A percentile compares a stretch with the other conserved stretches of the same genome.
Evolutionary conservation across 2,888 invertebrate genomes (phyloP).

Genomic region (Ectemnius continuus): DNA sequence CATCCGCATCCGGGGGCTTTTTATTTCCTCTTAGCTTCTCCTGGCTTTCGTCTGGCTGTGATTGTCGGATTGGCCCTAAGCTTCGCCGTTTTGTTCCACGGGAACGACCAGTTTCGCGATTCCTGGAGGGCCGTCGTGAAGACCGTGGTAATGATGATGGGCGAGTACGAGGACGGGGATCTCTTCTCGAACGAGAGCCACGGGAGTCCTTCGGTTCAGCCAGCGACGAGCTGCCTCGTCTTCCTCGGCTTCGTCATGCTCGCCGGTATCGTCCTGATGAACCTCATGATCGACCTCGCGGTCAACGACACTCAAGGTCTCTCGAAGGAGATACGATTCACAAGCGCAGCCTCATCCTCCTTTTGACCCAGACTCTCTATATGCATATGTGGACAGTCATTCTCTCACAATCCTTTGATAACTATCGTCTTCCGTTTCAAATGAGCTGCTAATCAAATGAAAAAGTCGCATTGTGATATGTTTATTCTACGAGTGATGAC

Average conservation of each 20-base stretch:
- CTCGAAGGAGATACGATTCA: slow-evolving; percentile 55
- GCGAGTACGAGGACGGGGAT: slow-evolving; percentile 79
- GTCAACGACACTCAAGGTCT: slow-evolving; percentile 80
- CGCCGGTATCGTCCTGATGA: slow-evolving; percentile 80
- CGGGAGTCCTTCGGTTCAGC: slow-evolving; percentile 45
- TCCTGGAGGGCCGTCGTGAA: slow-evolving; percentile 74
- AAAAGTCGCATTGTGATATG: background rate
- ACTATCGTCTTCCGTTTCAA: background rate
- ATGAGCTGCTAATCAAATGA: background rate
- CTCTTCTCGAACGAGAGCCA: slow-evolving; percentile 69
- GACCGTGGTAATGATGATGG: slow-evolving; percentile 82
- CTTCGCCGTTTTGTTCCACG: slow-evolving; percentile 80
- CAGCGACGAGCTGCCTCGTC: slow-evolving; percentile 77
- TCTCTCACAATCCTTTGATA: background rate
- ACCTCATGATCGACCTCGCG: slow-evolving; percentile 80
- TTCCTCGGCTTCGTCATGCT: slow-evolving; percentile 80
- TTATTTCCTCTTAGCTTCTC: slow-evolving; percentile 76
- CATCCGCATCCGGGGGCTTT: slow-evolving; percentile 62
- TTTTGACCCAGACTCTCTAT: slow-evolving; percentile 3
- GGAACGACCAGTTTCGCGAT: slow-evolving; percentile 73
- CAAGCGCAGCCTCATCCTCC: background rate
- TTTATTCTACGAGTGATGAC: slow-evolving; percentile 62
- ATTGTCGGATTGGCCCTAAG: slow-evolving; percentile 81
- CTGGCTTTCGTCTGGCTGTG: slow-evolving; percentile 79
- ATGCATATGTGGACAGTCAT: background rate